Evolutionary conservation across 2,797 vertebrate genomes (phyloP), one percentile per base, ranked within the genome.

Genomic region (Merluccius polli): DNA sequence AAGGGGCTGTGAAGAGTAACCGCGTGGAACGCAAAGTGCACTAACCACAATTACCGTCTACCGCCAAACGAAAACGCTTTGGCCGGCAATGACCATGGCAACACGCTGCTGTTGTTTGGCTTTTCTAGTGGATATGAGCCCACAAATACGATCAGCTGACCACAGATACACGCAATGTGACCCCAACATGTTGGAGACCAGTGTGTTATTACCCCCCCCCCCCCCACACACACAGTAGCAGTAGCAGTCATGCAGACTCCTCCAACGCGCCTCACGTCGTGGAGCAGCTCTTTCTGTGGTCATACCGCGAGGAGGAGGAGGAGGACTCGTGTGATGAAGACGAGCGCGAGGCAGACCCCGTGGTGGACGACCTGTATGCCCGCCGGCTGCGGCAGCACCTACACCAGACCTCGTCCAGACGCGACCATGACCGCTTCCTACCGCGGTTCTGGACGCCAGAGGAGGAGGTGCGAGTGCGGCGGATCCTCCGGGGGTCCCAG

Each of bases 391-490:
- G 82, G 72, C 89, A 88, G 33, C 79, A 79, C 1, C 83, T 84
- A 24, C 92, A 85, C 81, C 92, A 88, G 82, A 90, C 91, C 2
- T 89, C 90, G 0, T 11, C 84, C 81, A 94, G 94, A 79, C 82
- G 86, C 36, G 75, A 91, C 78, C 93, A 90, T 65, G 94, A 97
- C 86, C 93, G 91, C 81, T 97, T 96, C 90, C 92, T 96, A 80
- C 96, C 95, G 59, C 95, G 88, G 44, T 92, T 93, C 84, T 96
- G 95, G 95, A 94, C 92, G 65, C 95, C 95, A 27, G 95, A 96
- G 79, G 94, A 95, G 86, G 95, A 94, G 72, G 77, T 85, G 69
- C 93, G 91, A 11, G 95, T 96, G 87, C 93, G 90, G 80, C 93
- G 92, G 71, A 93, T 97, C 87, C 94, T 93, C 82, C 94, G 93